Evolutionary conservation across 2,113 vertebrate species (phyloP).

Genomic region (Corvus cornix): DNA sequence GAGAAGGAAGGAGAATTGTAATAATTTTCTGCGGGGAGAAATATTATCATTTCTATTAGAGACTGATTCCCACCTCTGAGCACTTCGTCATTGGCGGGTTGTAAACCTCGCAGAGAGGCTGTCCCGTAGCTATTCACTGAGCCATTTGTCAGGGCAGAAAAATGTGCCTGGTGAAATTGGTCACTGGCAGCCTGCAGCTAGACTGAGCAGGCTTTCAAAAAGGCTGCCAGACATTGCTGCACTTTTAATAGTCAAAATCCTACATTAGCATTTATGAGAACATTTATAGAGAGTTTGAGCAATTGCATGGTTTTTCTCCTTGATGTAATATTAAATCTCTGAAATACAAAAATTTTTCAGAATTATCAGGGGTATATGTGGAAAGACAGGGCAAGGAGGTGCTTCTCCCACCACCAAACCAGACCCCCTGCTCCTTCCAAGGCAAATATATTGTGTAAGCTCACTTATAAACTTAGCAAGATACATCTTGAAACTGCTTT

Average conservation of each 20-base stretch:
- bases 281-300: background rate
- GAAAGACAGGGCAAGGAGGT: background rate
- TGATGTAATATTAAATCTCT: background rate
- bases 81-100: background rate
- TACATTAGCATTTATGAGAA: constrained; percentile 24
- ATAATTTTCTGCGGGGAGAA: background rate
- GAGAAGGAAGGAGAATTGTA: background rate
- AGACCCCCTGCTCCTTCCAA: background rate
- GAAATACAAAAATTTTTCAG: background rate
- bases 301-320: background rate
- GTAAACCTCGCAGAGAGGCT: constrained; percentile 19
- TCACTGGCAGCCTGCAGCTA: background rate
- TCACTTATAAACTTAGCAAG: background rate
- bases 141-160: constrained; percentile 13
- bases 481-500: background rate
- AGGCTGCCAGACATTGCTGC: background rate
- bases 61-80: background rate
- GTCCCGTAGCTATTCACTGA: background rate
- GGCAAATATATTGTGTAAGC: background rate
- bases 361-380: background rate
- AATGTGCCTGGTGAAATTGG: background rate
- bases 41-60: constrained; percentile 33
- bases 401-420: background rate
- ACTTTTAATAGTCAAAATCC: background rate
- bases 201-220: background rate